Evolutionary conservation across 53 echinoderm and acorn worm genomes (phyloP), one percentile per base, ranked within the genome.

Genomic region (Mesocentrotus franciscanus): DNA sequence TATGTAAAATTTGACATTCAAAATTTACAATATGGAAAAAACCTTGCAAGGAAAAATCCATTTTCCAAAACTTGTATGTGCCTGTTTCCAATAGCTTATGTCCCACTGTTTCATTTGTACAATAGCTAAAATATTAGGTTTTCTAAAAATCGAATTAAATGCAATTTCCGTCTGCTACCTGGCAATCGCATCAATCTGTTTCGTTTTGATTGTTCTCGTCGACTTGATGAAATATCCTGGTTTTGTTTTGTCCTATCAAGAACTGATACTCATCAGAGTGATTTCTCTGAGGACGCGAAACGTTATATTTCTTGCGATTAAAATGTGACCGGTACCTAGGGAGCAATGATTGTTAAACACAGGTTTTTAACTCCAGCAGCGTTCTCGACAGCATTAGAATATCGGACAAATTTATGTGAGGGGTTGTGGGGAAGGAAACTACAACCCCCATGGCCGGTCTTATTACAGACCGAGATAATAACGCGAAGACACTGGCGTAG

Each of bases 211-310:
- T 20, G 20, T 64, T 64, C 64, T 26, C 27, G 9, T 27, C 27
- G 26, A 42, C 81, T 17, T 34, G 34, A 81, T 34, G 35, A 81
- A 81, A 81, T 81, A 15, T 4, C 35, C 39, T 36, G 26, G 75
- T 11, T 75, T 10, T 17, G 10, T 81, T 81, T 81, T 15, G 39
- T 81, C 39, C 39, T 34, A 14, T 22, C 13, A 55, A 24, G 20
- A 85, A 24, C 9, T 22, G 42, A 49, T 85, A 59, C 27, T 87
- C 87, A 58, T 87, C 58, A n/a, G 1, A n/a, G 59, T 87, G 87
- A 87, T 87, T 87, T 87, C 87, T 87, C 87, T 9, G 15, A 87
- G 87, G 87, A 29, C 10, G 0, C 5, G 36, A 87, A 57, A 87
- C 87, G 1, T n/a, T 87, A 58, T 81, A 81, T 81, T 81, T 87